Conservation (phyloP, 2,797 vertebrate species). For the Phataginus tricuspis region DNA sequence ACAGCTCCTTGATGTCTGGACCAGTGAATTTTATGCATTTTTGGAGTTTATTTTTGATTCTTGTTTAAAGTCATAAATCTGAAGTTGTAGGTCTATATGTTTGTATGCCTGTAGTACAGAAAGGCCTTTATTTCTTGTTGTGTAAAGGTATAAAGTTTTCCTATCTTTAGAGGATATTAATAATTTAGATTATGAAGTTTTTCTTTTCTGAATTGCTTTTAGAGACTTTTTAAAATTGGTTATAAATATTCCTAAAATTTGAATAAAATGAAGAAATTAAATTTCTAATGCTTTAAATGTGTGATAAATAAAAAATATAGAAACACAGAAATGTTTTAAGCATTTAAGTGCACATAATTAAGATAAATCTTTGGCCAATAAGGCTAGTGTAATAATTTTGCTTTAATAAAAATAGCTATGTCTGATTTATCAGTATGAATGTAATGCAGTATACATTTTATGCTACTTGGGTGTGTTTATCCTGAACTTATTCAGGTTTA, state of each 20-base stretch:
- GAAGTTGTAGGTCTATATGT: background rate
- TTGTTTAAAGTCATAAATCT: background rate
- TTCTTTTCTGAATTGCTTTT: background rate
- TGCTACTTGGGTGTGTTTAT: background rate
- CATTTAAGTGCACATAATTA: background rate
- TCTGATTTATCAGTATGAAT: background rate
- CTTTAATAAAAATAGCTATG: background rate
- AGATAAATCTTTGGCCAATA: background rate
- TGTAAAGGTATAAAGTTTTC: background rate
- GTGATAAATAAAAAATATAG: background rate
- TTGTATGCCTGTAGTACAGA: background rate
- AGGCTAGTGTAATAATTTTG: background rate
- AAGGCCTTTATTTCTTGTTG: background rate
- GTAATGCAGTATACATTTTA: background rate
- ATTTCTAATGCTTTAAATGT: background rate
- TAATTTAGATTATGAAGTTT: background rate
- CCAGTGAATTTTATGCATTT: background rate
- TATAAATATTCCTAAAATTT: background rate
- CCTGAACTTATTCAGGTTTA: background rate
- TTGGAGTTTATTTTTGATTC: background rate
- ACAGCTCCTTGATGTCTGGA: background rate
- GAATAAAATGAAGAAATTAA: background rate
- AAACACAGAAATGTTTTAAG: background rate
- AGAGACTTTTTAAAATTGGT: background rate
- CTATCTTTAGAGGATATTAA: background rate